Evolutionary conservation across 2,113 vertebrate species (phyloP), one percentile per base, ranked within the genome.

Genomic region (Austrofundulus limnaeus): DNA sequence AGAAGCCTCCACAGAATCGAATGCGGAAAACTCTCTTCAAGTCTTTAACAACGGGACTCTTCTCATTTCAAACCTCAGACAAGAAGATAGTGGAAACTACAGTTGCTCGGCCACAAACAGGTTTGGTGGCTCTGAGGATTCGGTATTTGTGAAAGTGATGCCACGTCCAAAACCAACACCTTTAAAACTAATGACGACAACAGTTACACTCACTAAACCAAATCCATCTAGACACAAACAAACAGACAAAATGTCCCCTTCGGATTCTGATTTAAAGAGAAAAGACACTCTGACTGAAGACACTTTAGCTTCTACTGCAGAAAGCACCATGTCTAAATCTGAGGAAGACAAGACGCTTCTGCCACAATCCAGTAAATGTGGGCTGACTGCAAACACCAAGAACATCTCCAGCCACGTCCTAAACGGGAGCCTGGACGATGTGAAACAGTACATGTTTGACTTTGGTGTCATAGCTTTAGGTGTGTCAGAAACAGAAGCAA

Each of bases 391-490:
- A 2, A 90, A 89, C 3, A 87, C 92, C 1, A 90, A 80, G 28
- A 95, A 96, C 64, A 78, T 95, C 53, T 95, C 96, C 13, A 95
- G 94, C 61, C 93, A 94, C 1, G 93, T 93, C 45, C 94, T 94
- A 66, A 98, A 98, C 53, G 80, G 88, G 47, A 99, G 94, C 5
- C 67, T 92, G 0, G 92, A 94, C 1, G 88, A 91, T n/a, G 87
- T 95, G 31, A 96, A 96, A 81, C 93, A 92, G 28, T 95, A 96
- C 56, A 91, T 88, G 0, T 98, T 98, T 1, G 95, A 97, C 80
- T 92, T 97, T 82, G 96, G 96, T 0, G 93, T 98, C 43, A 95
- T 99, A 0, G 95, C 96, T 0, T 82, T 99, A 28, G 95, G 94
- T 1, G 96, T 98, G 61, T 94, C 95, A 0, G 96, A 98, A 89